Percentiles rank a stretch among this genome's conserved stretches.
Evolutionary conservation across 2,888 invertebrate genomes (phyloP).

Genomic region (Hemaris fuciformis): DNA sequence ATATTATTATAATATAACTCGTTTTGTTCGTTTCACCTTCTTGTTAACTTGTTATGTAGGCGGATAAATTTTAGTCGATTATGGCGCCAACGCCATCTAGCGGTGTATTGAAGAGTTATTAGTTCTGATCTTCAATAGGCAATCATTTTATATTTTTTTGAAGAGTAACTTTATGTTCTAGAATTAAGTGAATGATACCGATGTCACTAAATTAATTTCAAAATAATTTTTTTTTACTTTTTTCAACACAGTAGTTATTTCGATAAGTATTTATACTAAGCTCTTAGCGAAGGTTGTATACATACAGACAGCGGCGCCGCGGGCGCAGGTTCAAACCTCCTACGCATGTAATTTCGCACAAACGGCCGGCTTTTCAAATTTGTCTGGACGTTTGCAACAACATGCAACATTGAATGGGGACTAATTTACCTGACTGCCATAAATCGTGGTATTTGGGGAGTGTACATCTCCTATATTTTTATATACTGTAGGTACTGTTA

Average conservation of each 20-base stretch:
- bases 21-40: no score
- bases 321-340: constrained; percentile 37
- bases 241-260: not conserved
- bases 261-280: not conserved
- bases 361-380: constrained; percentile 43
- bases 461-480: constrained; percentile 67
- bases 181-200: no score
- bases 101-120: no score
- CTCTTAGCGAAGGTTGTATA: not conserved
- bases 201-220: no score
- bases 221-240: not conserved
- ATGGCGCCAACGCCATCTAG: no score
- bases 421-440: constrained; percentile 50
- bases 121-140: no score
- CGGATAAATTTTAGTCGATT: no score
- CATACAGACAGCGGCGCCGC: not conserved
- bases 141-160: no score
- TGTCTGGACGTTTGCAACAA: constrained; percentile 58
- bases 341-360: constrained; percentile 57
- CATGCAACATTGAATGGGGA: constrained; percentile 58
- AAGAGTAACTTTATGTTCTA: no score
- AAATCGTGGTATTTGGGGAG: constrained; percentile 42
- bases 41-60: no score
- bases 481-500: no score
- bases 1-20: no score